Evolutionary conservation across 2,113 vertebrate genomes (phyloP).

Genomic region (Pungitius pungitius): DNA sequence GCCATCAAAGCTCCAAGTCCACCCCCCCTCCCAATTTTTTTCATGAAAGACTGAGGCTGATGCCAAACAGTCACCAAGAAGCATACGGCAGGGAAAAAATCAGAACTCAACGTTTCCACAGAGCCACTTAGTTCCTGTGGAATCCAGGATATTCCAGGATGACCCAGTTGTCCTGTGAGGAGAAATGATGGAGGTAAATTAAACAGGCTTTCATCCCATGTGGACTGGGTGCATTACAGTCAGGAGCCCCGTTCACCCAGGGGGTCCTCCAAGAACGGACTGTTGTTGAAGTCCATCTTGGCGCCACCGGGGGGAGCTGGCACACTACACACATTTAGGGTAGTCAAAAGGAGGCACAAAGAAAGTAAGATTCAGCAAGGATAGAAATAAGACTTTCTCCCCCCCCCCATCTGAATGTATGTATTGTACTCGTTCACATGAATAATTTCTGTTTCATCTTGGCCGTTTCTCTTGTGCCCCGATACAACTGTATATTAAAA

Average conservation of each 20-base stretch:
- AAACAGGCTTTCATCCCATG: constrained; percentile 57
- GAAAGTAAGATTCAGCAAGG: constrained; percentile 28
- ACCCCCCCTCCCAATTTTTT: constrained; percentile 12
- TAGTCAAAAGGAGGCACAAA: constrained; percentile 17
- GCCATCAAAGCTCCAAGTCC: constrained; percentile 56
- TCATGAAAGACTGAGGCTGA: constrained; percentile 41
- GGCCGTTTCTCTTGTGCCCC: constrained; percentile 41
- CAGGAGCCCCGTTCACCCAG: constrained; percentile 7
- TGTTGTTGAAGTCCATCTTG: constrained; percentile 37
- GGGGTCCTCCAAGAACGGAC: background rate
- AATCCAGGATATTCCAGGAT: constrained; percentile 70
- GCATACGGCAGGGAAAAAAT: constrained; percentile 42
- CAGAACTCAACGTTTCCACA: constrained; percentile 53
- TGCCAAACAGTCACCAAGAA: constrained; percentile 42
- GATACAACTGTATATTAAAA: constrained; percentile 44
- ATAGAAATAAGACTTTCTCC: constrained; percentile 51
- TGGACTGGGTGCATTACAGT: constrained; percentile 16
- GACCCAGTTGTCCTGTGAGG: constrained; percentile 65
- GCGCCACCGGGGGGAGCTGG: constrained; percentile 70
- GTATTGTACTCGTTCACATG: constrained; percentile 63
- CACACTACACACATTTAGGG: constrained; percentile 30
- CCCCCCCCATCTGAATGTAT: constrained; percentile 46
- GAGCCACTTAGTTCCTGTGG: constrained; percentile 49
- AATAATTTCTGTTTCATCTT: constrained; percentile 52
- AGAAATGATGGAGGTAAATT: constrained; percentile 51